Evolutionary conservation across 2,797 vertebrate genomes (phyloP).

Genomic region (Sciaenops ocellatus): DNA sequence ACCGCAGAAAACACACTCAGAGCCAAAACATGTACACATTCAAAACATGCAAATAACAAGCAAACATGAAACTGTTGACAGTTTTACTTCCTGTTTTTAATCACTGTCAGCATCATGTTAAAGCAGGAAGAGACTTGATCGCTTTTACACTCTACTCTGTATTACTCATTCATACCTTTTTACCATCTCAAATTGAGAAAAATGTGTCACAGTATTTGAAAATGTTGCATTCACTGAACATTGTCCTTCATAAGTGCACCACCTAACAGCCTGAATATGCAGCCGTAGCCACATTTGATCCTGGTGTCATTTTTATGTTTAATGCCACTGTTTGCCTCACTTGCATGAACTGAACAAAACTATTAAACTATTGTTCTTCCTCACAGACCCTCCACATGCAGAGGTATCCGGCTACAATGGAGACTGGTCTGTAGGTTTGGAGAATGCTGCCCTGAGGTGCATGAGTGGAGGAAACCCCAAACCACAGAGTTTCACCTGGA

Average conservation of each 20-base stretch:
- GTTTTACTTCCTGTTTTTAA: constrained; percentile 7
- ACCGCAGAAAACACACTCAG: background rate
- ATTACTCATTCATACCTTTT: background rate
- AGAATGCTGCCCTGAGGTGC: constrained; percentile 87
- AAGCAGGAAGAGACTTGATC: background rate
- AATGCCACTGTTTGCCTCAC: background rate
- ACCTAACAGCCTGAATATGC: background rate
- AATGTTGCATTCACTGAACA: too few relatives aligned
- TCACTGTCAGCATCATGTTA: background rate
- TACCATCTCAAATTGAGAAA: too few relatives aligned
- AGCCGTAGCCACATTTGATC: background rate
- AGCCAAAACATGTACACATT: background rate
- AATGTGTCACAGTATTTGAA: too few relatives aligned
- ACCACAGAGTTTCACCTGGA: constrained; percentile 90
- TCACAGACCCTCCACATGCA: constrained; percentile 87
- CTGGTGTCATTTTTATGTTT: background rate
- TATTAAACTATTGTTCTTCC: constrained; percentile 7
- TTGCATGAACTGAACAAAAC: background rate
- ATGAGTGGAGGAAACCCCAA: constrained; percentile 90
- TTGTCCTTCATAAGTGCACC: too few relatives aligned
- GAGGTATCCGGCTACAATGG: constrained; percentile 85
- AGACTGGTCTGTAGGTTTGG: constrained; percentile 86
- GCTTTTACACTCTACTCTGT: background rate
- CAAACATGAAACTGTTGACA: background rate
- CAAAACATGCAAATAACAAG: constrained; percentile 7